phyloP scores from a whole-genome alignment of 1,140 invertebrate species.

The Chelonus insularis region DNA sequence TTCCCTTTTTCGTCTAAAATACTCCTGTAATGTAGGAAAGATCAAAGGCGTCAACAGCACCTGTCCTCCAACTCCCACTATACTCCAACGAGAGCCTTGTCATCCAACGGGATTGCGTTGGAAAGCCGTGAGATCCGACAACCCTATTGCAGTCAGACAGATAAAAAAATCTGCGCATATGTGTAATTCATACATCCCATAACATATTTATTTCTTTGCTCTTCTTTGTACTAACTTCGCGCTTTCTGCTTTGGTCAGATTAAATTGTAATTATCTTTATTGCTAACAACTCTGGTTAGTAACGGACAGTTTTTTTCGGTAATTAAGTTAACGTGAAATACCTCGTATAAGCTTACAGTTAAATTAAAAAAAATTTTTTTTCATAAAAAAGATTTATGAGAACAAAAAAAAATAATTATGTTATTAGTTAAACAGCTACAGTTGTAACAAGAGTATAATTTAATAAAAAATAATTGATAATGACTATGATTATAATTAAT shows the following conservation, averaged over 20 bases:
- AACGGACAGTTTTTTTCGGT: too few species aligned
- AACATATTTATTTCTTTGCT: conserved; percentile 27
- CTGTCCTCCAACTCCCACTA: conserved; percentile 51
- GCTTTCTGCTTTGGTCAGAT: conserved; percentile 29
- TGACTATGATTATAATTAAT: too few species aligned
- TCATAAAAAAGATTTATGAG: too few species aligned
- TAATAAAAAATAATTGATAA: too few species aligned
- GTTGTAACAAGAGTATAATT: too few species aligned
- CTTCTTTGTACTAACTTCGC: conserved; percentile 24
- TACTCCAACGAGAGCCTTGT: conserved; percentile 42
- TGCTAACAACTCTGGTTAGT: conserved; percentile 29
- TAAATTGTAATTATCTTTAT: conserved; percentile 57
- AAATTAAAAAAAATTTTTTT: too few species aligned
- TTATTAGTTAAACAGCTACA: too few species aligned
- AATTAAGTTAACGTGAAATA: too few species aligned
- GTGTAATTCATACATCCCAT: neutral
- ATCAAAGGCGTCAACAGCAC: conserved; percentile 63
- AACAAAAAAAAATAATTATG: too few species aligned
- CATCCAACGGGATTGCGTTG: conserved; percentile 54
- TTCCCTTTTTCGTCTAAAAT: conserved; percentile 43
- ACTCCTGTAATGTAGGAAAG: conserved; percentile 55
- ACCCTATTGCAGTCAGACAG: neutral
- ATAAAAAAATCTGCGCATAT: neutral
- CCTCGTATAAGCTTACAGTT: too few species aligned
- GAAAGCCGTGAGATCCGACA: conserved; percentile 36